phyloP scores from a whole-genome alignment of 2,113 vertebrate species.

The Candoia aspera region DNA sequence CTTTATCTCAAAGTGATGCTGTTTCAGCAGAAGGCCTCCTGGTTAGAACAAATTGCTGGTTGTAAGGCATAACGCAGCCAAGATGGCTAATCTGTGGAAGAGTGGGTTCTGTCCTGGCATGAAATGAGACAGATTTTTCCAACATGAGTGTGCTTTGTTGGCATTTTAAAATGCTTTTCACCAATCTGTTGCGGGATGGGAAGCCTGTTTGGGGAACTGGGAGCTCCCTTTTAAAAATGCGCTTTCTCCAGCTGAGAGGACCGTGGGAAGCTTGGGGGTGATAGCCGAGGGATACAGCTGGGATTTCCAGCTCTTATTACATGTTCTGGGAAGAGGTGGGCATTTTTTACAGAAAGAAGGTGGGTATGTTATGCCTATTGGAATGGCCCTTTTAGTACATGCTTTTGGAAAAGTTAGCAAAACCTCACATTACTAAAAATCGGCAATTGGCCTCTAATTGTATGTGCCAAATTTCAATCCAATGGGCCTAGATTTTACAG shows the following conservation, averaged over 20 bases:
- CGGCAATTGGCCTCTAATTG: background rate
- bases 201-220: background rate
- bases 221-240: background rate
- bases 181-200: background rate
- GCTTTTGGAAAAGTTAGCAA: background rate
- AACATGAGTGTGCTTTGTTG: background rate
- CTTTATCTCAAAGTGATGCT: conserved; percentile 48
- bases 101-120: background rate
- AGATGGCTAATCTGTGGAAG: background rate
- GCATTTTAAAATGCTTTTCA: background rate
- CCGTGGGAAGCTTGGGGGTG: background rate
- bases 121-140: background rate
- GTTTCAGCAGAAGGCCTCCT: conserved; percentile 44
- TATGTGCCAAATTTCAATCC: background rate
- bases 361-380: background rate
- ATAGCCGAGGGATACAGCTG: background rate
- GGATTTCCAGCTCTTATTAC: background rate
- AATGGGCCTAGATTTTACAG: background rate
- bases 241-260: background rate
- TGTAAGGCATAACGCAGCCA: conserved; percentile 12
- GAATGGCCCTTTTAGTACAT: background rate
- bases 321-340: background rate
- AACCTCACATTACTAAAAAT: background rate
- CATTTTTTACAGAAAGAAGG: background rate
- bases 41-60: conserved; percentile 32